Evolutionary conservation across 2,113 vertebrate genomes (phyloP), one percentile per base, ranked within the genome.

Genomic region (Halcyon senegalensis): DNA sequence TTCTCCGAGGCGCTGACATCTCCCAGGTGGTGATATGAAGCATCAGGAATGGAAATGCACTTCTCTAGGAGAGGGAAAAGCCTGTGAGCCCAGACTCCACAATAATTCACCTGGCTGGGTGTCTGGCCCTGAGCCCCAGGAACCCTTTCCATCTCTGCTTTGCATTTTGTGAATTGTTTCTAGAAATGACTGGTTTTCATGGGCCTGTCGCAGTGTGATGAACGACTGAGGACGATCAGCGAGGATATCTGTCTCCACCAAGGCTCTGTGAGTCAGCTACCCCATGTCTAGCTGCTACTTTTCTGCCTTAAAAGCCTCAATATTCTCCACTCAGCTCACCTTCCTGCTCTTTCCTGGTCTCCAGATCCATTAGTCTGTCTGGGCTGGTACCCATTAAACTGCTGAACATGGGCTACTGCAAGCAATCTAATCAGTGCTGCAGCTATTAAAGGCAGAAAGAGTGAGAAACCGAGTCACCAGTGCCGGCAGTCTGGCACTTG

Each of bases 161-260:
- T 95, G 70, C 84, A 87, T 96, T 94, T 89, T 91, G 74, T 2
- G 37, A 58, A 66, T 51, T 80, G 82, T 93, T 77, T 97, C 87
- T 75, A 89, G 84, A 93, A 89, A 11, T 64, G 76, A 35, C 27
- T 0, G 0, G 11, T 77, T 84, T 84, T 35, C 80, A 48, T 16
- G 84, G 83, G 60, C 33, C 63, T 43, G 90, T 93, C 20, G 1
- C 2, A 2, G 56, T 0, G 4, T 96, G 96, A 96, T 90, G 92
- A 69, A 97, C 89, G 93, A 13, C 92, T 12, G 66, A 74, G 84
- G 73, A 72, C 6, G 5, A 58, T 43, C 86, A 73, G 91, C 6
- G 24, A 92, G 96, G 94, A 96, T 78, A 58, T 94, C 94, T 96
- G 94, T 89, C 96, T 96, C 96, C 96, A 90, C 8, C 3, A 5